Conservation (phyloP, 2,888 invertebrate species). For the Apodemia duryi region DNA sequence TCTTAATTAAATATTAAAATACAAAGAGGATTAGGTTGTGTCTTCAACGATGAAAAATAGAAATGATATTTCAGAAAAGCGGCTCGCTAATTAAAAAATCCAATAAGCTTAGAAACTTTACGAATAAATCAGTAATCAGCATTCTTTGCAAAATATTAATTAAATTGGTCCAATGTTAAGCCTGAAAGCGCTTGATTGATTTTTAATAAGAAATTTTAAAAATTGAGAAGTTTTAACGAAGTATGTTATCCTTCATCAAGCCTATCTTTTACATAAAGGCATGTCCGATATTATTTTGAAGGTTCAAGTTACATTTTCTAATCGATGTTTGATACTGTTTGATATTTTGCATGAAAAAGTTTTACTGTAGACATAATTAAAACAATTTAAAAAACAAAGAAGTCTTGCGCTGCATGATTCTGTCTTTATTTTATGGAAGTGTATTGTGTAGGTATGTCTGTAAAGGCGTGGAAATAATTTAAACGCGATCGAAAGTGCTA, state of each 20-base stretch:
- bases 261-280: neutral
- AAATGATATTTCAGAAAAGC: constrained; percentile 6
- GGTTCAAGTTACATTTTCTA: no score
- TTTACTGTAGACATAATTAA: no score
- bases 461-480: no score
- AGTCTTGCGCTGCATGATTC: no score
- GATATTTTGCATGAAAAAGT: no score
- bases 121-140: constrained; percentile 22
- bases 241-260: neutral
- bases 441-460: no score
- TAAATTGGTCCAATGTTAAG: constrained; percentile 7
- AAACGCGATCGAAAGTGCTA: no score
- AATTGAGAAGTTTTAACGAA: neutral
- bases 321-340: no score
- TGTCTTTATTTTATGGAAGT: no score
- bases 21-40: constrained; percentile 8
- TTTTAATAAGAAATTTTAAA: constrained; percentile 9
- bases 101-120: constrained; percentile 22
- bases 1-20: constrained; percentile 8
- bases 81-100: constrained; percentile 13
- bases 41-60: constrained; percentile 1
- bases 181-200: constrained; percentile 10
- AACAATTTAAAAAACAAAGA: no score
- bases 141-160: constrained; percentile 17
- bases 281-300: neutral